Evolutionary conservation across 2,888 invertebrate genomes (phyloP).

Genomic region (Tetropium fuscum): DNA sequence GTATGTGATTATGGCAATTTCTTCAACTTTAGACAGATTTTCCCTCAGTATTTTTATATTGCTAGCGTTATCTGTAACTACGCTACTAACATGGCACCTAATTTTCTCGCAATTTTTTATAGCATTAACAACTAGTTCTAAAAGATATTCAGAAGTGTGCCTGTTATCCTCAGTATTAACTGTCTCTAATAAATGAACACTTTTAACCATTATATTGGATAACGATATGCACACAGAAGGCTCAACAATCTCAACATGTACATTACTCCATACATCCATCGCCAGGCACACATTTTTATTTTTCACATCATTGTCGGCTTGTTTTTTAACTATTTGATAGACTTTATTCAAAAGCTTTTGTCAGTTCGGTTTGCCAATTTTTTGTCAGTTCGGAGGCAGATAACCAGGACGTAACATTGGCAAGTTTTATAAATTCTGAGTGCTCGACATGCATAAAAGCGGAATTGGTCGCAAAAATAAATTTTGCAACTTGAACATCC

Average conservation of each 20-base stretch:
- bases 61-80: no score
- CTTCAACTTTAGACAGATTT: not conserved
- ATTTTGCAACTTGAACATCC: constrained; percentile 30
- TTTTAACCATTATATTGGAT: constrained; percentile 1
- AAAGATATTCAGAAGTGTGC: constrained; percentile 34
- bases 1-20: not conserved
- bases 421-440: constrained; percentile 26
- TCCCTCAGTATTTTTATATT: no score
- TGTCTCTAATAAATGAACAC: constrained; percentile 27
- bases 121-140: constrained; percentile 2
- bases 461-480: constrained; percentile 29
- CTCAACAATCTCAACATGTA: constrained; percentile 40
- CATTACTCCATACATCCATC: constrained; percentile 41
- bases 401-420: constrained; percentile 36
- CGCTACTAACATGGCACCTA: not conserved
- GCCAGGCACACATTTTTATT: constrained; percentile 14
- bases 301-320: not conserved
- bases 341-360: constrained; percentile 35
- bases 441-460: constrained; percentile 26
- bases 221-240: constrained; percentile 29
- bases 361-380: constrained; percentile 17
- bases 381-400: constrained; percentile 29
- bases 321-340: constrained; percentile 3
- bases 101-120: constrained; percentile 17
- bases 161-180: constrained; percentile 36